A percentile compares a stretch with the other conserved stretches of the same genome.
Evolutionary conservation across 2,888 invertebrate species (phyloP).

Genomic region (Aricia artaxerxes): DNA sequence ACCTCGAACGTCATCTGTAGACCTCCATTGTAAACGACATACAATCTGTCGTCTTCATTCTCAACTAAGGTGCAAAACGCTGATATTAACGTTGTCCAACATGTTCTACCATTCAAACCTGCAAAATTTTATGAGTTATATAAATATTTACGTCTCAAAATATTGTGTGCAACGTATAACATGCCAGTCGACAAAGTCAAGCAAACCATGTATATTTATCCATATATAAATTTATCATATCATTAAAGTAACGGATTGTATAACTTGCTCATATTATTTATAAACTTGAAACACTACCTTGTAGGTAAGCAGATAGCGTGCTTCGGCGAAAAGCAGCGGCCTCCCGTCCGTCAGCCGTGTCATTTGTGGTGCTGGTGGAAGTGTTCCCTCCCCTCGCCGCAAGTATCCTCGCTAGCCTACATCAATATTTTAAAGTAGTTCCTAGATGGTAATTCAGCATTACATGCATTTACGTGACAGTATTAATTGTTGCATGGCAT

Average conservation of each 20-base stretch:
- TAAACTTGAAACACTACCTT: constrained; percentile 66
- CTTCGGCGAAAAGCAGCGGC: constrained; percentile 92
- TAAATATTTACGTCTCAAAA: no score
- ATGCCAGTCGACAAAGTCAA: no score
- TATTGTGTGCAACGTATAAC: no score
- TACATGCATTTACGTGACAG: no score
- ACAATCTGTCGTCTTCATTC: constrained; percentile 92
- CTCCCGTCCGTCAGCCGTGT: constrained; percentile 83
- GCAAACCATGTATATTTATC: no score
- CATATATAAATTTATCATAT: not conserved
- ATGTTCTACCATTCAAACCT: constrained; percentile 93
- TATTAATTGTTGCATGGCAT: no score
- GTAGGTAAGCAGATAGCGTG: constrained; percentile 93
- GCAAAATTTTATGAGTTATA: constrained; percentile 39
- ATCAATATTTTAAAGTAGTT: not conserved
- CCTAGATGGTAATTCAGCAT: no score
- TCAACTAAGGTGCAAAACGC: constrained; percentile 94
- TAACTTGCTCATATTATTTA: no score
- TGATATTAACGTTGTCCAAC: constrained; percentile 96
- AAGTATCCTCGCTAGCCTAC: constrained; percentile 89
- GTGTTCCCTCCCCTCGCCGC: constrained; percentile 86
- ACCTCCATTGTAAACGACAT: constrained; percentile 94
- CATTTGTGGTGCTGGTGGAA: constrained; percentile 86
- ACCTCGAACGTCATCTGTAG: constrained; percentile 90
- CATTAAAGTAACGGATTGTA: no score